Conservation (phyloP, 2,797 vertebrate species). For the Lophotriccus pileatus region DNA sequence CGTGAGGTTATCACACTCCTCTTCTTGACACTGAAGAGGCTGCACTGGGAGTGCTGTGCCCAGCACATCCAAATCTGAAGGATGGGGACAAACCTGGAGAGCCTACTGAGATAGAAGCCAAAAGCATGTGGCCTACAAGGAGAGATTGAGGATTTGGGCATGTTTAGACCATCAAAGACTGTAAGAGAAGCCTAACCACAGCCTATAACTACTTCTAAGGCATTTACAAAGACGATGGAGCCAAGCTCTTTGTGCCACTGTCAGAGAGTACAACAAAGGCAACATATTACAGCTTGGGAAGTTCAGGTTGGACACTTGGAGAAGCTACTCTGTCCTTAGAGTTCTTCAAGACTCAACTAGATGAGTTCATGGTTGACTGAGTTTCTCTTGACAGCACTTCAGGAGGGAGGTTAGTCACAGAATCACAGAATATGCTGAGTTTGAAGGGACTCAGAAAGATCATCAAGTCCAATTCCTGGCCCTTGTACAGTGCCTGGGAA, state of each 20-base stretch:
- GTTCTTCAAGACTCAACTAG: neutral
- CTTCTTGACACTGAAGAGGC: neutral
- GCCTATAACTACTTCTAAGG: neutral
- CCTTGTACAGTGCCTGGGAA: neutral
- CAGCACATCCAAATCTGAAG: neutral
- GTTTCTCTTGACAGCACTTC: neutral
- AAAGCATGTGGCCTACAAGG: neutral
- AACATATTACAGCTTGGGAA: neutral
- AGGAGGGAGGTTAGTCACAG: neutral
- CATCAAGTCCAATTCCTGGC: neutral
- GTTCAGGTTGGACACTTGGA: neutral
- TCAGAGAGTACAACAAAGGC: neutral
- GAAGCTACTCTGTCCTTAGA: neutral
- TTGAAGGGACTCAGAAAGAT: neutral
- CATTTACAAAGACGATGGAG: neutral
- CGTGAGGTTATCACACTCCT: accelerated
- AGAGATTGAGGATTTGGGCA: neutral
- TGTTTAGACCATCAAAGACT: neutral
- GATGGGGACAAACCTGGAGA: neutral
- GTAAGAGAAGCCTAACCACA: neutral
- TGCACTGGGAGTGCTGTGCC: neutral
- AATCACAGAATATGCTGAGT: neutral
- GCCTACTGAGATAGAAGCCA: neutral
- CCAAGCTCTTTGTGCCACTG: neutral
- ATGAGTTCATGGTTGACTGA: neutral